phyloP scores from a whole-genome alignment of 2,888 invertebrate species.

The Lithophane socia region DNA sequence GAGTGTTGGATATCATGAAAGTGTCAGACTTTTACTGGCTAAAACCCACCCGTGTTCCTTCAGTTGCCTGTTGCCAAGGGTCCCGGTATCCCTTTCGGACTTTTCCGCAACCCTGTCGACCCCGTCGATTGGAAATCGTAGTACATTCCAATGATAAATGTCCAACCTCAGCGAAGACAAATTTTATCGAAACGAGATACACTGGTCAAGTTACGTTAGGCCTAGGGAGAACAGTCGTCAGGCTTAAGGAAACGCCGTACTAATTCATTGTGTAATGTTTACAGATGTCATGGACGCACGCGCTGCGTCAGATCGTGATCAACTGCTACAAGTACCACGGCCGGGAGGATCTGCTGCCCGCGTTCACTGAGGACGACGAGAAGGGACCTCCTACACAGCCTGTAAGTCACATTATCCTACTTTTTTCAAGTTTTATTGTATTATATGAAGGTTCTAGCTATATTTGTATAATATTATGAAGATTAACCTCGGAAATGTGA shows the following conservation, averaged over 20 bases:
- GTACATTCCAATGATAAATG: background rate
- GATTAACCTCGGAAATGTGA: no score
- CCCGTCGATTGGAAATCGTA: no score
- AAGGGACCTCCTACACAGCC: slow-evolving; percentile 90
- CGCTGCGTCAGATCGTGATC: slow-evolving; percentile 98
- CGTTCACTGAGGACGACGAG: slow-evolving; percentile 97
- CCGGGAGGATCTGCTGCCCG: slow-evolving; percentile 97
- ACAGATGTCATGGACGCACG: slow-evolving; percentile 99
- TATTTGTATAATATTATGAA: no score
- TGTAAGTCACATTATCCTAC: slow-evolving; percentile 72
- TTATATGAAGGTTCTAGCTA: no score
- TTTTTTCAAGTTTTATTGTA: no score
- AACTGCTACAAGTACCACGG: slow-evolving; percentile 99
- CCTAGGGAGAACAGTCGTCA: background rate
- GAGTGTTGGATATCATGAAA: no score
- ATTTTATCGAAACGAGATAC: background rate
- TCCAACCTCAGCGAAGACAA: background rate
- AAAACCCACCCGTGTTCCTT: no score
- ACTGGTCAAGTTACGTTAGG: background rate
- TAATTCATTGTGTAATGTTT: slow-evolving; percentile 6
- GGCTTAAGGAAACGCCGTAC: background rate
- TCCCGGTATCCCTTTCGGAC: no score
- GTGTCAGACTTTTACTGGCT: no score
- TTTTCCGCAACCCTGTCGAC: no score
- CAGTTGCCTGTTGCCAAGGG: no score